These are phyloP conservation scores for Sarcophaga variegata DNA, from an alignment of 2,888 invertebrate species.

Conservation along the genomic window DNA sequence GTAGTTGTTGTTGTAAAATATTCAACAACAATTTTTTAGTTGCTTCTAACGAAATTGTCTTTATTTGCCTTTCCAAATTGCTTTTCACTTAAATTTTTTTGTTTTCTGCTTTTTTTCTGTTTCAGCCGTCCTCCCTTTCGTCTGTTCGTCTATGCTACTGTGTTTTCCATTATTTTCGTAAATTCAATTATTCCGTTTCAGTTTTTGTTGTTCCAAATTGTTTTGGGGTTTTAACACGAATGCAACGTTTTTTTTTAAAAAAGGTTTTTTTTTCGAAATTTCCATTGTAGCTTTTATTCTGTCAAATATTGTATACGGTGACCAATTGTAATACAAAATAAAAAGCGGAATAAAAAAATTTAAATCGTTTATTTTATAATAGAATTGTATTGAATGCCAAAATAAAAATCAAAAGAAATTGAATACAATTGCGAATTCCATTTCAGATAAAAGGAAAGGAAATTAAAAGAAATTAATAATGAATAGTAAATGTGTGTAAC, in stretches of 20 bases:
- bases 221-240: not conserved
- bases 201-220: not conserved
- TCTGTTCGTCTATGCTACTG: not conserved
- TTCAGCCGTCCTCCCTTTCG: not conserved
- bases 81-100: not conserved
- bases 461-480: not conserved
- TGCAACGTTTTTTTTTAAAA: not conserved
- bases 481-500: too few relatives aligned
- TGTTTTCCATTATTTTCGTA: not conserved
- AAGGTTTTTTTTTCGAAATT: not conserved
- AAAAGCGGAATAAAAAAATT: not conserved
- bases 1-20: too few relatives aligned
- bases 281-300: not conserved
- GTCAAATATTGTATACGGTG: not conserved
- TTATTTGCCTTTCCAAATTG: slow-evolving; percentile 12
- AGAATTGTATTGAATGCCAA: not conserved
- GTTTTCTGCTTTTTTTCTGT: too few relatives aligned
- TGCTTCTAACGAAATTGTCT: slow-evolving; percentile 3
- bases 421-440: not conserved
- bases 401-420: not conserved
- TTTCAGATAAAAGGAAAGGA: not conserved
- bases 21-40: not conserved
- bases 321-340: not conserved
- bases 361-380: not conserved
- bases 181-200: not conserved